These are phyloP conservation scores for Schizotus pectinicornis DNA, from an alignment of 2,888 invertebrate species.

Conservation along the genomic window DNA sequence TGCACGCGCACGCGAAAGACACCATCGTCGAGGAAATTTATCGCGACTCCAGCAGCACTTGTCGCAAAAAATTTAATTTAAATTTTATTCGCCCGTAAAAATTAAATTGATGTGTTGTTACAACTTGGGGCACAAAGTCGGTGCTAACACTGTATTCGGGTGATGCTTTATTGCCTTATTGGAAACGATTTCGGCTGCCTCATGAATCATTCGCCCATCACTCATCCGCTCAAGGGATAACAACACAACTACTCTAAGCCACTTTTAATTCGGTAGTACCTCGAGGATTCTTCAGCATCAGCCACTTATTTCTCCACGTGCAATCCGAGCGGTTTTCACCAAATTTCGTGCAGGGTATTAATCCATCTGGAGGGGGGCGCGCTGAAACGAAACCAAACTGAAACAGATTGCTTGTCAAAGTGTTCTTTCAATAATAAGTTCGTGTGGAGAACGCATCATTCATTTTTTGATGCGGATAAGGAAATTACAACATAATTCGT, in stretches of 20 bases:
- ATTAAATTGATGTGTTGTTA: slow-evolving; percentile 5
- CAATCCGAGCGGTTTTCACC: too few relatives aligned
- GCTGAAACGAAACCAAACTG: slow-evolving; percentile 46
- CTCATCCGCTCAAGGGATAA: slow-evolving; percentile 32
- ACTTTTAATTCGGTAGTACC: slow-evolving; percentile 32
- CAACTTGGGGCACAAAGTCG: neutral
- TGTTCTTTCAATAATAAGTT: slow-evolving; percentile 59
- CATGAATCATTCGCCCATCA: slow-evolving; percentile 42
- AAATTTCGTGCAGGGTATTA: too few relatives aligned
- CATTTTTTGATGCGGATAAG: slow-evolving; percentile 56
- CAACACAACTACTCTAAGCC: slow-evolving; percentile 38
- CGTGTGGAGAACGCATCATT: slow-evolving; percentile 58
- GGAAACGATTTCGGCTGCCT: slow-evolving; percentile 37
- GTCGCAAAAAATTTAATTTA: slow-evolving; percentile 4
- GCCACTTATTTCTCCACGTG: too few relatives aligned
- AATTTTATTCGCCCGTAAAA: slow-evolving; percentile 8
- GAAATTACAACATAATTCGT: slow-evolving; percentile 57
- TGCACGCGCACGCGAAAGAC: slow-evolving; percentile 18
- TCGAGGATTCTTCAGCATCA: too few relatives aligned
- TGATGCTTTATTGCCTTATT: slow-evolving; percentile 34
- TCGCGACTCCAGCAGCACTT: slow-evolving; percentile 16
- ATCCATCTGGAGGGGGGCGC: neutral
- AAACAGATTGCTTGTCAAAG: slow-evolving; percentile 58
- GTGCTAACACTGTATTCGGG: slow-evolving; percentile 3
- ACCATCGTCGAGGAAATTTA: slow-evolving; percentile 22